These are phyloP conservation scores for Ladona fulva DNA, from an alignment of 1,140 invertebrate genomes.

Conservation along the genomic window DNA sequence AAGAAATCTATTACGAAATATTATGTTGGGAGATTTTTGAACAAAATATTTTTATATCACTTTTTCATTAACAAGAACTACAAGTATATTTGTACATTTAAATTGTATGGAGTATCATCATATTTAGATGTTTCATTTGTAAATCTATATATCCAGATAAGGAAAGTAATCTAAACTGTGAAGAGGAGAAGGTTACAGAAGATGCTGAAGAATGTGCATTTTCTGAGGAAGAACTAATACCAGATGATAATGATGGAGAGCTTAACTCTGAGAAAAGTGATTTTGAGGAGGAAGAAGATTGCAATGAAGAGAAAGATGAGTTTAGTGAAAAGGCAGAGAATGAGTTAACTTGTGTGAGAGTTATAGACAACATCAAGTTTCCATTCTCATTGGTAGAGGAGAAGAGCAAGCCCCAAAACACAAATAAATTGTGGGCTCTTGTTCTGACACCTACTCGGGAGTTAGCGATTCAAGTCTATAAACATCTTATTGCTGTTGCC, in stretches of 20 bases:
- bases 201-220: conserved; percentile 7
- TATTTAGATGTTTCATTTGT: too few relatives aligned
- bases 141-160: conserved; percentile 30
- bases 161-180: conserved; percentile 32
- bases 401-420: conserved; percentile 31
- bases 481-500: conserved; percentile 69
- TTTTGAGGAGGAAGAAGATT: conserved; percentile 30
- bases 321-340: conserved; percentile 17
- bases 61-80: too few relatives aligned
- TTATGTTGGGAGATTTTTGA: too few relatives aligned
- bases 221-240: conserved; percentile 20
- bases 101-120: too few relatives aligned
- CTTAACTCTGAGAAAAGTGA: conserved; percentile 28
- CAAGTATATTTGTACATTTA: too few relatives aligned
- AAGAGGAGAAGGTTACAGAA: conserved; percentile 26
- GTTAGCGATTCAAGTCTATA: conserved; percentile 85
- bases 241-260: conserved; percentile 34
- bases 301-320: conserved; percentile 18
- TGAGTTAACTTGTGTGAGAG: conserved; percentile 47
- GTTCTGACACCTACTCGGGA: conserved; percentile 93
- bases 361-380: conserved; percentile 48
- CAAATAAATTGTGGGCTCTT: conserved; percentile 56
- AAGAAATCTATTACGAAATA: too few relatives aligned
- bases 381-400: conserved; percentile 16
- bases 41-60: too few relatives aligned